A percentile compares a stretch with the other conserved stretches of the same genome.
phyloP scores from a whole-genome alignment of 2,888 invertebrate species.

The Stictocephala bisonia region DNA sequence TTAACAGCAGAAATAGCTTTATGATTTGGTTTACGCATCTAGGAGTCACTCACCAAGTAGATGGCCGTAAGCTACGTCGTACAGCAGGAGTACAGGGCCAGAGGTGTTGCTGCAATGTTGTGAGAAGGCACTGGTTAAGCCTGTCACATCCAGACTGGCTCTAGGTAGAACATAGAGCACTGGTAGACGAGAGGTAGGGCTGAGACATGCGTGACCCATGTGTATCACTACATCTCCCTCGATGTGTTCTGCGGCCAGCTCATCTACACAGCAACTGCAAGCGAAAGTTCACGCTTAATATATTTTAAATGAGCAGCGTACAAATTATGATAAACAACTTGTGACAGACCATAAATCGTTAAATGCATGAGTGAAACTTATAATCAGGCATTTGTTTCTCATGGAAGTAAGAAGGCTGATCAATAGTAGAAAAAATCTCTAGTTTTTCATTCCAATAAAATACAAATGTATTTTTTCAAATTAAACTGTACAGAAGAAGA shows the following conservation, averaged over 20 bases:
- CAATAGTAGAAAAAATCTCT: no score
- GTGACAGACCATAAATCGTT: no score
- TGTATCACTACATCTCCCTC: constrained; percentile 88
- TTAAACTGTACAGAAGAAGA: no score
- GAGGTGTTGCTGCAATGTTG: constrained; percentile 48
- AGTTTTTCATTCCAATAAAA: no score
- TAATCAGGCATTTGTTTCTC: no score
- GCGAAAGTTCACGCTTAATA: no score
- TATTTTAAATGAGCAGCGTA: no score
- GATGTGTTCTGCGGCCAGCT: constrained; percentile 90
- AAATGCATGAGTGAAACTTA: no score
- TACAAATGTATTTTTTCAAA: no score
- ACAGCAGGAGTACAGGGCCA: constrained; percentile 70
- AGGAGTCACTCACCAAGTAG: constrained; percentile 52
- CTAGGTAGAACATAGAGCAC: constrained; percentile 80
- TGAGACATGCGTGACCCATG: constrained; percentile 91
- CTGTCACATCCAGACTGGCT: constrained; percentile 70
- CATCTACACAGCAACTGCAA: constrained; percentile 89
- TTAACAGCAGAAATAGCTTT: no score
- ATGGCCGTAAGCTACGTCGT: constrained; percentile 69
- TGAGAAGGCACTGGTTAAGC: constrained; percentile 63
- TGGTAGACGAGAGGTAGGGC: constrained; percentile 76
- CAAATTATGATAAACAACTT: no score
- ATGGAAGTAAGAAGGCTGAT: no score
- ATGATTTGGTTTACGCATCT: constrained; percentile 1